phyloP scores from a whole-genome alignment of 2,797 vertebrate genomes.

The Sciurus vulgaris region DNA sequence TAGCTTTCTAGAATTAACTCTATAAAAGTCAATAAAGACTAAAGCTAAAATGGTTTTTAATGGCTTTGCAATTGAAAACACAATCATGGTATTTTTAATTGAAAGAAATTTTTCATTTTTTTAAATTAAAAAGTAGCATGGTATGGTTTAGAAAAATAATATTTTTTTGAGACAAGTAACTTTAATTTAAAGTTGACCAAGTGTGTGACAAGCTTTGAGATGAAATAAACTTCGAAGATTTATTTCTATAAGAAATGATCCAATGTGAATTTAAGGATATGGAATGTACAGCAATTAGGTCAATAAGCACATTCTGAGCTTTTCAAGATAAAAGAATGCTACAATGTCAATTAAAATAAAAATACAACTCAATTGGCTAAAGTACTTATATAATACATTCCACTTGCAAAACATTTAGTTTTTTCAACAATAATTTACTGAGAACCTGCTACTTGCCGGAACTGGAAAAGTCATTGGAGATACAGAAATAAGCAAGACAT shows the following conservation, averaged over 20 bases:
- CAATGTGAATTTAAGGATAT: neutral
- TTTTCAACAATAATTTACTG: neutral
- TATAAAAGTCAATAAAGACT: neutral
- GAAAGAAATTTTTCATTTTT: neutral
- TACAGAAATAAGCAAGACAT: neutral
- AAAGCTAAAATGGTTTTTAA: constrained; percentile 53
- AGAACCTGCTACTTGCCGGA: neutral
- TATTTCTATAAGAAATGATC: constrained; percentile 9
- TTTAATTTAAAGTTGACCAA: constrained; percentile 41
- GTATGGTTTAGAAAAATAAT: neutral
- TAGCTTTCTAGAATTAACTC: neutral
- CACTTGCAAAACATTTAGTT: constrained; percentile 10
- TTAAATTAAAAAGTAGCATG: constrained; percentile 1
- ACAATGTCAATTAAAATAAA: neutral
- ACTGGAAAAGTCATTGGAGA: neutral
- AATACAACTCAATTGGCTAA: neutral
- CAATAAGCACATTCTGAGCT: neutral
- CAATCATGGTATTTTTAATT: neutral
- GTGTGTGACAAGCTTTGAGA: neutral
- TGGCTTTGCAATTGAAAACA: constrained; percentile 22
- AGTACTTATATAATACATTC: neutral
- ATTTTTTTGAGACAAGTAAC: neutral
- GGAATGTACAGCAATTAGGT: neutral
- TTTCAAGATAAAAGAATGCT: neutral
- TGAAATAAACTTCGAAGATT: neutral